Base-by-base conservation (phyloP, 2,888 invertebrate genomes). In the Endomychus coccineus region DNA sequence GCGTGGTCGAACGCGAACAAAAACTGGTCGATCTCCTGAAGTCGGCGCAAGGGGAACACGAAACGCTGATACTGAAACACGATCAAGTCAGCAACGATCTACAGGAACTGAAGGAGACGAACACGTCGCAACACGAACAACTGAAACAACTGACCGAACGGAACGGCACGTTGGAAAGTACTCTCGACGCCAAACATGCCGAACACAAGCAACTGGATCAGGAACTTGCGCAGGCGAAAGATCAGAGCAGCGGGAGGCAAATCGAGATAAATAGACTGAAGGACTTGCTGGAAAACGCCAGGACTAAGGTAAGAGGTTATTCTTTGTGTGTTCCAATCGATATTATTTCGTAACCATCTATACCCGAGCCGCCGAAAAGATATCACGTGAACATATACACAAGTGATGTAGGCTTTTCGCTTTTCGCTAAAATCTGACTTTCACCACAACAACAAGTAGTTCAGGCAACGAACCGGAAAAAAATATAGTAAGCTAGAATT, bases 1-100 rank as follows among this genome's bases (percentile, higher is more conserved):
- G 78, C 3, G 73, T 75, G 23, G 74, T 76, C n/a, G 86, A 85
- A 58, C 68, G 79, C 1, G 86, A 87, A 55, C 82, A 85, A 51
- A 87, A 89, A 61, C 69, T 94, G 25, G 74, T 90, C 16, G 87
- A 86, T 53, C 71, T 92, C 32, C 71, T 92, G 5, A 89, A 90
- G 70, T 74, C 78, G 44, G 81, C 83, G 0, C 86, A 88, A 62
- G 85, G 85, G 48, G 88, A 89, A 56, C 74, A 85, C 7, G 83
- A 87, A 47, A 69, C 74, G 11, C 65, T 87, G 33, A 56, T 85
- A 27, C 65, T 75, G 28, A 88, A 88, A 55, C 83, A 34, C 4
- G 85, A 85, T 53, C 87, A 90, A 54, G 61, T 89, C 4, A 79
- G 76, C 44, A 72, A 76, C 0, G 84, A 87, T 44, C 55, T 88